Base-by-base conservation (phyloP, 2,113 vertebrate genomes). In the Symphodus melops region DNA sequence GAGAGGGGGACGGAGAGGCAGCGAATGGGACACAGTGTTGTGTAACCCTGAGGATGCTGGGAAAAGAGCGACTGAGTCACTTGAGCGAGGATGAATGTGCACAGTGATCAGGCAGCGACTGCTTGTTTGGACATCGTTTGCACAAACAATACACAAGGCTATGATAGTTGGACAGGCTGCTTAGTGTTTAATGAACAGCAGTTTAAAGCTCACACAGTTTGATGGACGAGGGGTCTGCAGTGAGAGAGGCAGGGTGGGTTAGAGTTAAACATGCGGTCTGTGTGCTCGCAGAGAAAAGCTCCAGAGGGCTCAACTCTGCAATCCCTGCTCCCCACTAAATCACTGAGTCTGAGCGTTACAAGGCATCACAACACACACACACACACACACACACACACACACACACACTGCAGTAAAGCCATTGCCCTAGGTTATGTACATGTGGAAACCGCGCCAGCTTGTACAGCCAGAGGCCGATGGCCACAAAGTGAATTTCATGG, bases 61-160 rank as follows among this genome's bases (percentile, higher is more conserved):
- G 53, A 83, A 79, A 77, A 56, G n/a, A 76, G 77, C 68, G 46
- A 82, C 48, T 82, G 73, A 84, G 70, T 87, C 79, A 82, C 53
- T 46, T 62, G 41, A 56, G 65, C 23, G 7, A 48, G 54, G 28
- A 76, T 58, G 69, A 63, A 71, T 72, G 68, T 63, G 77, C 80
- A 85, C 72, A 77, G 61, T 21, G 68, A 46, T 68, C 74, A 70
- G 75, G 72, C 75, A 72, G 67, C 65, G 53, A 75, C 62, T 67
- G 69, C 74, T 82, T 77, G 68, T 79, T 82, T 84, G 61, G 68
- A 79, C 51, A 41, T 39, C 17, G 8, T 53, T 74, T 76, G 37
- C 70, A 68, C 71, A 80, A 81, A 84, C 77, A 79, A 65, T 63
- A 49, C 11, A 23, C 57, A 11, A 25, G 14, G 52, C 58, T 48